Percentiles rank a stretch among this genome's conserved stretches.
Conservation (phyloP, 2,113 vertebrate species). For the Gadus macrocephalus region DNA sequence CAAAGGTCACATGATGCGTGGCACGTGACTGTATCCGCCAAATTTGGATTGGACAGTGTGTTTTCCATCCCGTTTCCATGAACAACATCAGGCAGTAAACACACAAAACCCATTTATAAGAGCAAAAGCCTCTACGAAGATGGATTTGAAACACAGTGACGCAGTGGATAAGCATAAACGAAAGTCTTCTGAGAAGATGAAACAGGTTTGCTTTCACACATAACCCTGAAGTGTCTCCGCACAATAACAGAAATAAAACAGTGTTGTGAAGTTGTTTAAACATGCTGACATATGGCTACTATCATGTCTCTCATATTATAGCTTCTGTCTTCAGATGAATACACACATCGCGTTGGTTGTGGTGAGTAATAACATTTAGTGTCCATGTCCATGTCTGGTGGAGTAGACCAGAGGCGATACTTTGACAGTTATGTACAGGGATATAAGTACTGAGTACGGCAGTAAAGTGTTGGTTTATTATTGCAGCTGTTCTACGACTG, state of each 20-base stretch:
- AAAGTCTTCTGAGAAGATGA: conserved; percentile 40
- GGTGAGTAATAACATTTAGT: not conserved
- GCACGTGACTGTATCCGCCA: conserved; percentile 15
- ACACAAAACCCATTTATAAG: no score
- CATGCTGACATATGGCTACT: not conserved
- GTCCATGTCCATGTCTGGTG: not conserved
- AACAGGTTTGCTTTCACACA: conserved; percentile 31
- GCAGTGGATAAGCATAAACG: conserved; percentile 26
- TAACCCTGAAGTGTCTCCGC: not conserved
- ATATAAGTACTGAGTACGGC: not conserved
- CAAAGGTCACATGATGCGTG: conserved; percentile 12
- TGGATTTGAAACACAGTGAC: not conserved
- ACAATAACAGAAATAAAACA: not conserved
- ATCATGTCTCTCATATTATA: no score
- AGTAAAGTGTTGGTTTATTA: not conserved
- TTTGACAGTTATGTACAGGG: not conserved
- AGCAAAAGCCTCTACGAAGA: not conserved
- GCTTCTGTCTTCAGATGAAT: not conserved
- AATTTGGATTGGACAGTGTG: conserved; percentile 15
- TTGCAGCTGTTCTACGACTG: not conserved
- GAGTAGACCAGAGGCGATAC: not conserved
- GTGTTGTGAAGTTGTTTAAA: not conserved
- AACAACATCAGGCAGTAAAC: not conserved
- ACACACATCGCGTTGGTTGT: not conserved
- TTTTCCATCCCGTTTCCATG: not conserved